phyloP scores from a whole-genome alignment of 2,888 invertebrate genomes.

The Pomacea canaliculata region DNA sequence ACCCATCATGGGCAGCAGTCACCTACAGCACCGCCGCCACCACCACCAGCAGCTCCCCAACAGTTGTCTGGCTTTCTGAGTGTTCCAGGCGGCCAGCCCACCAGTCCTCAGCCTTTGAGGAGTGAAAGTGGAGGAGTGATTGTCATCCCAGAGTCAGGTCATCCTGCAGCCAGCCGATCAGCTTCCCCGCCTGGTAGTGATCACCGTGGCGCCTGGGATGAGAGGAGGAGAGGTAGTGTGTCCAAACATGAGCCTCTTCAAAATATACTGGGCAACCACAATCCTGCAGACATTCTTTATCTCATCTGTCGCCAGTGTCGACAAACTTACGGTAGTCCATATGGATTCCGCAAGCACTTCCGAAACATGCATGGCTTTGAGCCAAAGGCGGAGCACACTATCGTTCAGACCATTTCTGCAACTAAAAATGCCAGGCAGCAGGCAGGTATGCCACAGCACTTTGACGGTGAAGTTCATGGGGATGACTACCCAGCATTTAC shows the following conservation, averaged over 20 bases:
- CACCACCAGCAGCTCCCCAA: neutral
- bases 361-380: conserved; percentile 66
- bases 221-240: conserved; percentile 38
- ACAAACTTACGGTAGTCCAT: conserved; percentile 65
- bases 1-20: neutral
- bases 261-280: conserved; percentile 62
- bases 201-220: neutral
- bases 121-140: neutral
- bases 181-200: conserved; percentile 22
- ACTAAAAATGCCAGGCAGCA: conserved; percentile 54
- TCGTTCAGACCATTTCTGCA: conserved; percentile 66
- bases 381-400: conserved; percentile 63
- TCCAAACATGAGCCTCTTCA: conserved; percentile 64
- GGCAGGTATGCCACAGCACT: conserved; percentile 22
- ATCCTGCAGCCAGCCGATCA: conserved; percentile 6
- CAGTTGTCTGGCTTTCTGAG: neutral
- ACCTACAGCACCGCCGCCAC: neutral
- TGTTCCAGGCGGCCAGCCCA: neutral
- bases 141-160: conserved; percentile 4
- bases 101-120: conserved; percentile 17
- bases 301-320: conserved; percentile 64
- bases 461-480: neutral
- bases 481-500: neutral
- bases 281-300: conserved; percentile 64
- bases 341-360: conserved; percentile 67